These are phyloP conservation scores for Epistrophella euchroma DNA, from an alignment of 2,888 invertebrate genomes.

Conservation along the genomic window DNA sequence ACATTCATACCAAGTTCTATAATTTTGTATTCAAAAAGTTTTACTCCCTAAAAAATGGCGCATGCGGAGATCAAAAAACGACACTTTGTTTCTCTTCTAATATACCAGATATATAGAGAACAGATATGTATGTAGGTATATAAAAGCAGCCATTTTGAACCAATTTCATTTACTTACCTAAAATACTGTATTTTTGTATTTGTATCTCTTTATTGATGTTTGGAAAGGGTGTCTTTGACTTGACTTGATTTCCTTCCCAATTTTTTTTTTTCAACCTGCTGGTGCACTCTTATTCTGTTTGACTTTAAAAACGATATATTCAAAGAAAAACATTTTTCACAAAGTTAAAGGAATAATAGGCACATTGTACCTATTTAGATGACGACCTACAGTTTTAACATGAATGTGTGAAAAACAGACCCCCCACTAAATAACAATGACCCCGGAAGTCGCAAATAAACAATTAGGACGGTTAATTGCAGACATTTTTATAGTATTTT, in stretches of 20 bases:
- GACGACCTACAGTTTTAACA: conserved; percentile 7
- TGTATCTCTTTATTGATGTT: neutral
- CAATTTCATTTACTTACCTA: conserved; percentile 5
- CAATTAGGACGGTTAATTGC: conserved; percentile 59
- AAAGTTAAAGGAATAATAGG: neutral
- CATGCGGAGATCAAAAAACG: neutral
- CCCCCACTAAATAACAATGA: conserved; percentile 42
- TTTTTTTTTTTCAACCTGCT: conserved; percentile 11
- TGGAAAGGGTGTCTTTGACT: neutral
- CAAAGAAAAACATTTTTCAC: neutral
- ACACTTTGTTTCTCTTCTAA: neutral
- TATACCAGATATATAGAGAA: neutral
- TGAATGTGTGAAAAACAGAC: conserved; percentile 31
- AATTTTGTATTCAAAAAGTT: neutral
- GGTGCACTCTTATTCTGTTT: neutral
- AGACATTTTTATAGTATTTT: conserved; percentile 51
- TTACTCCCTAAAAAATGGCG: neutral
- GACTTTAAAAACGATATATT: neutral
- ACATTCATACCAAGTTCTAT: neutral
- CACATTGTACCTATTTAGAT: no score
- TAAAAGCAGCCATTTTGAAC: conserved; percentile 65
- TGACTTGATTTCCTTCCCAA: neutral
- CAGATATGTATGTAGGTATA: conserved; percentile 12
- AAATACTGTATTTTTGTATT: neutral
- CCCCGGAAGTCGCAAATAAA: conserved; percentile 69